Evolutionary conservation across 1,140 invertebrate species (phyloP).

Genomic region (Chrysomallon squamiferum): DNA sequence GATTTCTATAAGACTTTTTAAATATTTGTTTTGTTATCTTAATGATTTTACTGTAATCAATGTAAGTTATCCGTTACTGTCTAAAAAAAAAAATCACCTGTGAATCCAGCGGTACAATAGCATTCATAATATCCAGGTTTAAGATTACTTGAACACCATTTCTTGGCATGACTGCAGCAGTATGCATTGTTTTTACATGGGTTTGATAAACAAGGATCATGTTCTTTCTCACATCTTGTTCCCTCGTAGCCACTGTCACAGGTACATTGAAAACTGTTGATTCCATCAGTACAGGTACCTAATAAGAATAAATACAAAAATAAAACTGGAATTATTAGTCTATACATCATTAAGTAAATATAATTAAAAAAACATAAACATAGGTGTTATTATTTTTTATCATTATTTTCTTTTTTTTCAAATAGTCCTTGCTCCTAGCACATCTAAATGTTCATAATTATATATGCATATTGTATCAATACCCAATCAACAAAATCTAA

Average conservation of each 20-base stretch:
- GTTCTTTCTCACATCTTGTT: slow-evolving; percentile 50
- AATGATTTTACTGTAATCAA: too few relatives aligned
- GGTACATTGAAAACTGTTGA: slow-evolving; percentile 31
- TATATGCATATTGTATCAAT: too few relatives aligned
- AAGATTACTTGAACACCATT: slow-evolving; percentile 13
- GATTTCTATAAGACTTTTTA: too few relatives aligned
- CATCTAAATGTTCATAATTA: not conserved
- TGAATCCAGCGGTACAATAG: slow-evolving; percentile 21
- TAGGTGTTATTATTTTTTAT: not conserved
- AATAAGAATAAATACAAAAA: slow-evolving; percentile 48
- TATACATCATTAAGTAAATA: not conserved
- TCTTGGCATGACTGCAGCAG: slow-evolving; percentile 31
- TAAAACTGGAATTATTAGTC: slow-evolving; percentile 16
- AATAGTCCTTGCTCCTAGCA: not conserved
- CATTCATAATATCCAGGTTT: slow-evolving; percentile 25
- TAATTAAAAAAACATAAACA: not conserved
- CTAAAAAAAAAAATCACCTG: too few relatives aligned
- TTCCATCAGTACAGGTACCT: slow-evolving; percentile 85
- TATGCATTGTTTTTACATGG: slow-evolving; percentile 37
- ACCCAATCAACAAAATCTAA: too few relatives aligned
- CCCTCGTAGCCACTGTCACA: slow-evolving; percentile 39
- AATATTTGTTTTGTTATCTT: too few relatives aligned
- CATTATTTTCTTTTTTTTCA: not conserved
- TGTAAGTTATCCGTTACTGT: too few relatives aligned
- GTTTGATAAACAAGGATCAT: slow-evolving; percentile 34